These are phyloP conservation scores for Oncorhynchus tshawytscha DNA, from an alignment of 2,113 vertebrate species.

Conservation along the genomic window DNA sequence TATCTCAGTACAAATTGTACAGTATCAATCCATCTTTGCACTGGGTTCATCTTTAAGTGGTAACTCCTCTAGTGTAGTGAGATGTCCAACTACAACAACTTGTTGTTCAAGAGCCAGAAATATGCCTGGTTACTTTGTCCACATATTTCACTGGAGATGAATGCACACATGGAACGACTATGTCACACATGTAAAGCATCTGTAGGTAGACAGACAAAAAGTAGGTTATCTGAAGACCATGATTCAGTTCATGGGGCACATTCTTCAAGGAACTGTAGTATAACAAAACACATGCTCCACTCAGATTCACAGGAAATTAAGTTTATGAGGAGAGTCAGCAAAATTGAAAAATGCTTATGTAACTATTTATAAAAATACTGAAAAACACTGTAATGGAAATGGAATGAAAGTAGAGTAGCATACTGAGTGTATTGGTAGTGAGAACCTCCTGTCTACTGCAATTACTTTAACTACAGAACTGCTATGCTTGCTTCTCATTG, in stretches of 20 bases:
- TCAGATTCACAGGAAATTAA: constrained; percentile 19
- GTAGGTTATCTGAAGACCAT: constrained; percentile 11
- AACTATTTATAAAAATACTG: background rate
- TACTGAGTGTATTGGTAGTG: background rate
- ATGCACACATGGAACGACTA: background rate
- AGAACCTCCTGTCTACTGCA: background rate
- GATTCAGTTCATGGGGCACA: constrained; percentile 24
- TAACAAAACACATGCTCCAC: constrained; percentile 34
- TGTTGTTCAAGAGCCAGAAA: too few species aligned
- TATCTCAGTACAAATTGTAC: too few species aligned
- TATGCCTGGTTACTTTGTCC: background rate
- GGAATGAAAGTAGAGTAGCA: background rate
- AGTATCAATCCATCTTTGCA: too few species aligned
- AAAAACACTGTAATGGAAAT: constrained; percentile 2
- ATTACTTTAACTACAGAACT: background rate
- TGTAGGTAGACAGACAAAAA: constrained; percentile 1
- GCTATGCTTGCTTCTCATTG: background rate
- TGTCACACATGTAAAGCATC: constrained; percentile 26
- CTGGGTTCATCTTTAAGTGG: too few species aligned
- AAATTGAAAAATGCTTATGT: constrained; percentile 12
- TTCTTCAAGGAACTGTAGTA: constrained; percentile 9
- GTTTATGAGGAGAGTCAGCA: background rate
- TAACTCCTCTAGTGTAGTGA: too few species aligned
- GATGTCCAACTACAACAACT: too few species aligned
- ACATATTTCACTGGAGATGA: background rate